These are phyloP conservation scores for Eubucco bourcierii DNA, from an alignment of 2,113 vertebrate genomes.

Conservation along the genomic window DNA sequence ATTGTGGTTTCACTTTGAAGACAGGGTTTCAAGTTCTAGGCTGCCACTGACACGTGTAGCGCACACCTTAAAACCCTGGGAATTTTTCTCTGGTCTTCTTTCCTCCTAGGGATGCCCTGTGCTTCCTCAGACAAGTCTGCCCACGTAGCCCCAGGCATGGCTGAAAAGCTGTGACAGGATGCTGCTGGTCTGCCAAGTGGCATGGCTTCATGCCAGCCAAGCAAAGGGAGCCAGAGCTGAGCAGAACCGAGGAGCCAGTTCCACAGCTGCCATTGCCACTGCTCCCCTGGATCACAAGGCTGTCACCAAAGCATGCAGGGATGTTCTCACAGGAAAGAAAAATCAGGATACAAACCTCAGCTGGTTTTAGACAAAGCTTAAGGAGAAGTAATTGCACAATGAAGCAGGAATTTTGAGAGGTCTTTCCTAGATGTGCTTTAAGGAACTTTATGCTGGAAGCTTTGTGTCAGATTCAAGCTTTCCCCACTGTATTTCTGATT, in stretches of 20 bases:
- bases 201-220: accelerated
- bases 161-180: background rate
- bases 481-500: background rate
- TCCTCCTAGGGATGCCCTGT: too few relatives aligned
- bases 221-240: background rate
- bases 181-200: background rate
- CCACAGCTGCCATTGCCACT: background rate
- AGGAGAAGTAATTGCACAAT: background rate
- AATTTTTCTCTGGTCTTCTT: background rate
- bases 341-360: background rate
- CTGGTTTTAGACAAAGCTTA: background rate
- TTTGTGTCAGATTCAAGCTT: background rate
- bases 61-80: background rate
- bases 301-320: background rate
- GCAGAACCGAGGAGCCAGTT: background rate
- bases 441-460: background rate
- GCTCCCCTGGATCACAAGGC: accelerated
- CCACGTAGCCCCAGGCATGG: background rate
- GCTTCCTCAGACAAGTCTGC: background rate
- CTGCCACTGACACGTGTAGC: accelerated
- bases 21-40: background rate
- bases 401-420: background rate
- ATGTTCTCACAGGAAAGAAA: background rate
- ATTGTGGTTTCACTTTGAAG: background rate
- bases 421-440: background rate